A percentile compares a stretch with the other conserved stretches of the same genome.
These are phyloP conservation scores for Microcebus murinus DNA, from an alignment of 2,113 vertebrate species.

Conservation along the genomic window DNA sequence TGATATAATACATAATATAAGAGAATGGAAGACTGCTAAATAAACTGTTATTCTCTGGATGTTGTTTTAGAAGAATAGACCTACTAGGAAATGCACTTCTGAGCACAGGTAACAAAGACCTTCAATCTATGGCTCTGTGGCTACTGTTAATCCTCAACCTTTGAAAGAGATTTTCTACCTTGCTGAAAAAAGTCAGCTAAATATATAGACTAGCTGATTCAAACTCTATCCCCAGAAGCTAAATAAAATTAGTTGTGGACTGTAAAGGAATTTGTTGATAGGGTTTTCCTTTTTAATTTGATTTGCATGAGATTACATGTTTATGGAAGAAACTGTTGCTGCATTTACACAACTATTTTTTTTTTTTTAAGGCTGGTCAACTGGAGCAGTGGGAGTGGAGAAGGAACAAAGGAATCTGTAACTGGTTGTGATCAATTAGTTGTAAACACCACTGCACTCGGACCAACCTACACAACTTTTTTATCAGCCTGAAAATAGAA, in stretches of 20 bases:
- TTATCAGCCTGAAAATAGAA: constrained; percentile 54
- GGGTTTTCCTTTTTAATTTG: constrained; percentile 32
- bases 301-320: constrained; percentile 55
- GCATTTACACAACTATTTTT: constrained; percentile 41
- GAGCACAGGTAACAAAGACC: not conserved
- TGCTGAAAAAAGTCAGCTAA: constrained; percentile 14
- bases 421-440: too few species aligned
- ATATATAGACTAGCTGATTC: not conserved
- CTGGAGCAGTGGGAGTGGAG: too few species aligned
- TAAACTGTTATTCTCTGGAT: not conserved
- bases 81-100: constrained; percentile 23
- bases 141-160: constrained; percentile 35
- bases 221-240: constrained; percentile 6
- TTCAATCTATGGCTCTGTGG: not conserved
- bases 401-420: too few species aligned
- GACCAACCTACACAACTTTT: constrained; percentile 1
- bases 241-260: constrained; percentile 24
- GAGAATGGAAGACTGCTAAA: not conserved
- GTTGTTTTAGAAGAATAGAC: not conserved
- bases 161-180: constrained; percentile 48
- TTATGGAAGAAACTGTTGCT: constrained; percentile 38
- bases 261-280: constrained; percentile 45
- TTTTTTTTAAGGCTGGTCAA: constrained; percentile 3
- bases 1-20: not conserved
- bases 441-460: too few species aligned